Evolutionary conservation across 2,113 vertebrate genomes (phyloP), one percentile per base, ranked within the genome.

Genomic region (Tapirus terrestris): DNA sequence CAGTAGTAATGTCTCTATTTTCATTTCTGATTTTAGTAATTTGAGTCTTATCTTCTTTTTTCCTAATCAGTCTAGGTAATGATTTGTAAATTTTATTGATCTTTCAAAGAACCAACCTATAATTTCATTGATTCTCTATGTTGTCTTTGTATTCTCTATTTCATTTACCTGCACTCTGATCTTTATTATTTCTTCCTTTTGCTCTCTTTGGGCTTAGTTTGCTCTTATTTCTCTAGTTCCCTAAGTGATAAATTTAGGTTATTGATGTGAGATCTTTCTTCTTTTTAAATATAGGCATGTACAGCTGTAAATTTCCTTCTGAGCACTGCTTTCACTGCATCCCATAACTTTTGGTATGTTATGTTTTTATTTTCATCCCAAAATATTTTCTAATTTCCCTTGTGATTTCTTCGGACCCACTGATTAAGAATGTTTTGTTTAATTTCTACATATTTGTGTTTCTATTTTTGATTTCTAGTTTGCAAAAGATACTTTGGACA

Each of bases 371-470:
- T 93, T 77, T 58, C 21, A 86, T 86, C 29, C 56, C 31, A 43
- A 77, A 56, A 8, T 94, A 48, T 83, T 94, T 94, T 88, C 31
- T 51, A 33, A 25, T 58, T 81, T 43, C 51, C 17, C 12, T 90
- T 88, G 36, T 82, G 56, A 43, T 43, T 73, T 88, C 65, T 23
- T 77, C 31, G 61, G 53, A 72, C 23, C n/a, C 82, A 85, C 11
- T 85, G 33, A 11, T 84, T 75, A 85, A 70, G 45, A 18, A 6
- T 63, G 6, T 81, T 27, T 63, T 89, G 43, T 53, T 92, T 53
- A 82, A 65, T 94, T 82, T 94, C 67, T 68, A 89, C 25, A 65
- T 84, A 36, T 58, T 43, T 67, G 45, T 75, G 68, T 95, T 84
- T 76, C 27, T 76, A 21, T 60, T 67, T 77, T 67, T 82, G 5